phyloP scores from a whole-genome alignment of 2,797 vertebrate species.

The Microctenopoma stevenorrisi region DNA sequence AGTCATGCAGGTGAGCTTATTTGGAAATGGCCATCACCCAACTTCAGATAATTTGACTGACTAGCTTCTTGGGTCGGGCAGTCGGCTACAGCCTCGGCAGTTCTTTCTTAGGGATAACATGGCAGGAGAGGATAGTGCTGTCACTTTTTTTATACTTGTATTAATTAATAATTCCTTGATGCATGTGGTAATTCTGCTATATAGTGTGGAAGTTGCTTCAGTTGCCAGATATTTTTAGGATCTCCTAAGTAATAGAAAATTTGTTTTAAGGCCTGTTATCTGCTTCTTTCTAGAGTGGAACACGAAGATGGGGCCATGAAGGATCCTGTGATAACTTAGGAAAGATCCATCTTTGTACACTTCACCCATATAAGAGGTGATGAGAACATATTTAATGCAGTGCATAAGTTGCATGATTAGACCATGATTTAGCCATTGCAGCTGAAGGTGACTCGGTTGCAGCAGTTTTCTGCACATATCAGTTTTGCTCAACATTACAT shows the following conservation, averaged over 20 bases:
- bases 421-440: constrained; percentile 4
- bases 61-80: neutral
- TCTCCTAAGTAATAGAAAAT: neutral
- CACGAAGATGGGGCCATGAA: constrained; percentile 75
- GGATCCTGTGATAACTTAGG: constrained; percentile 76
- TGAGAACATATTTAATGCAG: constrained; percentile 11
- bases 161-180: neutral
- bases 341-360: constrained; percentile 55
- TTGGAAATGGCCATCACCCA: no score
- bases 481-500: neutral
- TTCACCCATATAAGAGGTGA: constrained; percentile 74
- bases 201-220: neutral
- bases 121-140: neutral
- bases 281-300: constrained; percentile 58
- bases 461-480: neutral
- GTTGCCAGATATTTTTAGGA: constrained; percentile 2
- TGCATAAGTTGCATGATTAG: constrained; percentile 22
- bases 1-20: neutral
- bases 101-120: constrained; percentile 10
- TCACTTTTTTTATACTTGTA: neutral
- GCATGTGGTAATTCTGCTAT: neutral
- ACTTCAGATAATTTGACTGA: no score
- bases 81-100: neutral
- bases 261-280: constrained; percentile 12
- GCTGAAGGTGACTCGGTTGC: neutral